Base-by-base conservation (phyloP, 2,888 invertebrate species). In the Leuctra nigra region DNA sequence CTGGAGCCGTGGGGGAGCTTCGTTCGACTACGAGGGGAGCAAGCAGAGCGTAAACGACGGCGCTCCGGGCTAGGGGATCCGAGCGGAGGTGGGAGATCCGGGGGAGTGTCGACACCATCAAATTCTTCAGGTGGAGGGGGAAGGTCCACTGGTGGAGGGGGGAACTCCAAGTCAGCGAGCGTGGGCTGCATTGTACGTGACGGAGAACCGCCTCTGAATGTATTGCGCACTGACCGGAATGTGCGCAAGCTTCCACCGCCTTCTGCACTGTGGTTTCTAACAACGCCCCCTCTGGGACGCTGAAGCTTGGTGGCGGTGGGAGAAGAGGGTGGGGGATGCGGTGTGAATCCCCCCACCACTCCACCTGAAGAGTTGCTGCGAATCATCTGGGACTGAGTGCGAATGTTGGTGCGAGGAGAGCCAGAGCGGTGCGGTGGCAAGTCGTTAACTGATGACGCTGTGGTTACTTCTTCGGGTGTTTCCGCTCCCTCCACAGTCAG, bases 321-420 rank as follows among this genome's bases (percentile, higher is more conserved):
- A 61, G 29, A 56, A 56, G 59, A 63, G 53, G 58, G 55, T 53
- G 55, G 56, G 50, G 53, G 53, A 36, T 16, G 56, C 33, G 36
- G 50, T 3, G 69, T 64, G 71, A 20, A 47, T 9, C 53, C 53
- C 16, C 53, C 56, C 29, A 64, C 65, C 13, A 65, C 65, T 7
- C 91, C 91, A 47, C 90, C 87, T 0, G 91, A 91, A 0, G 91
- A 91, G 72, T 91, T 92, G 66, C 90, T 91, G 36, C 91, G 81
- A 59, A 89, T 91, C 91, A 92, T 92, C 73, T 91, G 90, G 16
- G 72, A 73, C 66, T 83, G 82, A 2, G 81, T 81, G 57, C 84
- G 77, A 38, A 80, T 71, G 56, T 80, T 82, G 11, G 82, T 81
- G 55, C 84, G 77, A 35, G 85, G 84, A 1, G 85, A 84, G 24